phyloP scores from a whole-genome alignment of 2,797 vertebrate genomes.

The Mastacembelus armatus region DNA sequence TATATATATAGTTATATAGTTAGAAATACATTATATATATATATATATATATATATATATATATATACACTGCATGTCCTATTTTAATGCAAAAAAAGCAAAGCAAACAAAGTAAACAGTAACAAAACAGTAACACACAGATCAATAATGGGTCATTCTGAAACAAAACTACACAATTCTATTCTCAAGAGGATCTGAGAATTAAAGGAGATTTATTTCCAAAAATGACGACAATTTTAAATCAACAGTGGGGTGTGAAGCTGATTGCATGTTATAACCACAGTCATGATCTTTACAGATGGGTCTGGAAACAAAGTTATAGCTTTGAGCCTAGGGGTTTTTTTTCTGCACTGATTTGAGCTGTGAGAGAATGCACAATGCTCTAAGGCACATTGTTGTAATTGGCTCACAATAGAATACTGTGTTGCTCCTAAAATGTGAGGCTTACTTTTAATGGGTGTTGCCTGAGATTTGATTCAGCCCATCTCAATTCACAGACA shows the following conservation, averaged over 20 bases:
- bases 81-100: no score
- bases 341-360: conserved; percentile 47
- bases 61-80: no score
- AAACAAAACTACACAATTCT: conserved; percentile 16
- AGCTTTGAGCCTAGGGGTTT: conserved; percentile 21
- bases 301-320: conserved; percentile 51
- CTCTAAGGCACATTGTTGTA: conserved; percentile 60
- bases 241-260: conserved; percentile 47
- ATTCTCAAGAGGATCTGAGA: conserved; percentile 16
- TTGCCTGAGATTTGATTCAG: conserved; percentile 66
- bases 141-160: conserved; percentile 2
- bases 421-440: conserved; percentile 59
- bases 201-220: conserved; percentile 5
- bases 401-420: conserved; percentile 67
- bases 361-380: conserved; percentile 62
- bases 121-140: no score
- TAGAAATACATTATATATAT: no score
- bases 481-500: conserved; percentile 59
- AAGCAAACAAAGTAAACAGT: no score
- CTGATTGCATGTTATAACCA: conserved; percentile 49
- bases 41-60: no score
- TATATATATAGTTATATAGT: no score
- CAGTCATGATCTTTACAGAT: conserved; percentile 57
- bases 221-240: conserved; percentile 30
- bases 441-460: conserved; percentile 64